phyloP scores from a whole-genome alignment of 2,888 invertebrate species.

The Tetheella fluctuosa region DNA sequence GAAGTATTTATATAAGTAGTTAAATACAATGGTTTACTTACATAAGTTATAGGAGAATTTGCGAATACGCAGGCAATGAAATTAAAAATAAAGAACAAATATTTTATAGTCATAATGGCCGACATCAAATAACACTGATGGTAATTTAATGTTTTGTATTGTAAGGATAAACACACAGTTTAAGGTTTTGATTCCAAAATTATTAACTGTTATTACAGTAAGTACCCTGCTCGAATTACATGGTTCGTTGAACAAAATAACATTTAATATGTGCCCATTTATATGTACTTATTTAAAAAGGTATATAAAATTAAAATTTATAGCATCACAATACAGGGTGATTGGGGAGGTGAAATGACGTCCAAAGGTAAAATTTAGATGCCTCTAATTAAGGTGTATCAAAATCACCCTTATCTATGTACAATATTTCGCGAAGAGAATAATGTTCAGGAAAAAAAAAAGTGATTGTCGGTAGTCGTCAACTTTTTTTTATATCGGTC shows the following conservation, averaged over 20 bases:
- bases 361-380: too few relatives aligned
- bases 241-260: background rate
- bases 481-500: too few relatives aligned
- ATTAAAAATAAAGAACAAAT: background rate
- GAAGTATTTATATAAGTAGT: too few relatives aligned
- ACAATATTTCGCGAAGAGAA: too few relatives aligned
- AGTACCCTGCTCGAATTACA: background rate
- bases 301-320: background rate
- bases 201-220: conserved; percentile 10
- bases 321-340: too few relatives aligned
- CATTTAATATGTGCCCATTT: background rate
- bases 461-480: too few relatives aligned
- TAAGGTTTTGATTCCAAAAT: background rate
- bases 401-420: too few relatives aligned
- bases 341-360: too few relatives aligned
- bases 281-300: background rate
- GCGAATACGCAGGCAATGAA: background rate
- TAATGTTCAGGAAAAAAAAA: too few relatives aligned
- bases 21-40: conserved; percentile 4
- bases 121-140: background rate
- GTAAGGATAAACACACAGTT: background rate
- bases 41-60: conserved; percentile 1
- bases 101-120: background rate
- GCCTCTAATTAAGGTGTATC: too few relatives aligned
- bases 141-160: background rate